Evolutionary conservation across 1,140 invertebrate genomes (phyloP).

Genomic region (Drosophila melanogaster): DNA sequence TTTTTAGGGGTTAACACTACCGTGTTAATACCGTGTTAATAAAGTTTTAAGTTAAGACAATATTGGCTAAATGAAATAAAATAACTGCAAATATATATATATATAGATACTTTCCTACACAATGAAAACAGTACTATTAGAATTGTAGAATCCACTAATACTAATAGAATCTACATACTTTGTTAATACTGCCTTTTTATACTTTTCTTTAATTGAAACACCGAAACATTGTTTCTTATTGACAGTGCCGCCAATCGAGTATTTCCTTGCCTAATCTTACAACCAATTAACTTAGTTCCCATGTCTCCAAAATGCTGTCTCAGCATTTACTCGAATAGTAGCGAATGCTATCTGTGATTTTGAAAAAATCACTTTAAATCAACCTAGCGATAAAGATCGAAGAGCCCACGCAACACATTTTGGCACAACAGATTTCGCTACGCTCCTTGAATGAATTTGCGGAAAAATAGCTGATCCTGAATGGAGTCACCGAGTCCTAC

Average conservation of each 20-base stretch:
- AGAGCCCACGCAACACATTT: conserved; percentile 14
- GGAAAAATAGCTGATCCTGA: conserved; percentile 30
- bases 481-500: conserved; percentile 60
- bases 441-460: conserved; percentile 57
- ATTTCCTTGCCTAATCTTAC: neutral
- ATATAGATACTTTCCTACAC: too few relatives aligned
- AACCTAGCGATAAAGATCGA: conserved; percentile 18
- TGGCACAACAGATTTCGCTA: conserved; percentile 26
- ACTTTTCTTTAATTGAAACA: neutral
- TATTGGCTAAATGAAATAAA: too few relatives aligned
- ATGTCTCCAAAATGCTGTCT: neutral
- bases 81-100: too few relatives aligned
- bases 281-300: conserved; percentile 11
- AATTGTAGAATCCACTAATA: too few relatives aligned
- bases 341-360: conserved; percentile 18
- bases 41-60: too few relatives aligned
- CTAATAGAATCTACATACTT: too few relatives aligned
- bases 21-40: too few relatives aligned
- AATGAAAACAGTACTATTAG: too few relatives aligned
- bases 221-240: neutral
- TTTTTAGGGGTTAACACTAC: neutral
- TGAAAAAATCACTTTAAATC: neutral
- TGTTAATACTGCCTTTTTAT: neutral
- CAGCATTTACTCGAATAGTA: conserved; percentile 5
- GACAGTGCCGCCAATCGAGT: neutral